A percentile compares a stretch with the other conserved stretches of the same genome.
These are phyloP conservation scores for Drosophila tripunctata DNA, from an alignment of 2,888 invertebrate species.

Conservation along the genomic window DNA sequence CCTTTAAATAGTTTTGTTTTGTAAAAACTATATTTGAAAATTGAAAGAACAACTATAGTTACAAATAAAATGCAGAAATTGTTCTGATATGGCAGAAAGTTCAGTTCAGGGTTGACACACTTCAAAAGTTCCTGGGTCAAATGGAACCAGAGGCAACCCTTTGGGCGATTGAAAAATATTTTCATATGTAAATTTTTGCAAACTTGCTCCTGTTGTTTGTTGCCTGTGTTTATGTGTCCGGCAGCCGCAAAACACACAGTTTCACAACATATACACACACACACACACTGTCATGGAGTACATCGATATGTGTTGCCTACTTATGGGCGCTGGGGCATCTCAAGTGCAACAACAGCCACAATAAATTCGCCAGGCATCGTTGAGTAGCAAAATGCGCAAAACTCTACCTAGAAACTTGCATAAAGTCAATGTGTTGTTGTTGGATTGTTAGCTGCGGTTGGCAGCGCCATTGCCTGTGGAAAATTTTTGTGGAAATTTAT, in stretches of 20 bases:
- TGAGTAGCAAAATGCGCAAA: conserved; percentile 46
- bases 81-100: conserved; percentile 32
- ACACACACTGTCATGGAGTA: conserved; percentile 1
- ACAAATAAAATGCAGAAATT: conserved; percentile 32
- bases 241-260: conserved; percentile 1
- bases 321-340: conserved; percentile 58
- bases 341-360: conserved; percentile 60
- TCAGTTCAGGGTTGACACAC: conserved; percentile 30
- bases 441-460: conserved; percentile 57
- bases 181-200: conserved; percentile 66
- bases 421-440: conserved; percentile 13
- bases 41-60: not conserved
- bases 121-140: conserved; percentile 53
- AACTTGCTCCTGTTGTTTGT: conserved; percentile 29
- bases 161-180: conserved; percentile 75
- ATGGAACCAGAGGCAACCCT: conserved; percentile 44
- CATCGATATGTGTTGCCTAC: conserved; percentile 51
- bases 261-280: not conserved
- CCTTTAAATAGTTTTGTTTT: no score
- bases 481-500: conserved; percentile 78
- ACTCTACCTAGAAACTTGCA: conserved; percentile 36
- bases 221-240: conserved; percentile 31
- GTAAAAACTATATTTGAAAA: not conserved
- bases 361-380: conserved; percentile 34
- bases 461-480: conserved; percentile 53